These are phyloP conservation scores for Cuniculus paca DNA, from an alignment of 2,797 vertebrate genomes.

Conservation along the genomic window DNA sequence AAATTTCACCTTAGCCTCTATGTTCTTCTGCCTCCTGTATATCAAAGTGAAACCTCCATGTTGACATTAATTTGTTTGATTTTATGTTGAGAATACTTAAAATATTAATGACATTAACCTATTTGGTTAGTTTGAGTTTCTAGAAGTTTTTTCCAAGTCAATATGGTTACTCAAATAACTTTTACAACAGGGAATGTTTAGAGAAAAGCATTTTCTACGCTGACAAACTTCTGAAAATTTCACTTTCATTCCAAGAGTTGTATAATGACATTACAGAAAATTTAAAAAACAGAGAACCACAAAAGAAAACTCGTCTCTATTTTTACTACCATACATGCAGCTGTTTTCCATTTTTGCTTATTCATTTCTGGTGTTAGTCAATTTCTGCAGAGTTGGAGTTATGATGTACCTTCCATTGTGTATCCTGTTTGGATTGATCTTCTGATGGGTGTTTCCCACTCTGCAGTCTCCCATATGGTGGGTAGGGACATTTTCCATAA, in stretches of 20 bases:
- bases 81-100: not conserved
- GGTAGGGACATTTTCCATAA: not conserved
- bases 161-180: not conserved
- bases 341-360: not conserved
- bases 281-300: not conserved
- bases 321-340: not conserved
- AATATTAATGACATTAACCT: conserved; percentile 20
- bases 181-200: not conserved
- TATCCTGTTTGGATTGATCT: not conserved
- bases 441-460: not conserved
- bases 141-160: conserved; percentile 27
- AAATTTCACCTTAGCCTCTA: not conserved
- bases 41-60: not conserved
- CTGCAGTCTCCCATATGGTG: not conserved
- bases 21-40: not conserved
- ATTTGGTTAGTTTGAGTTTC: not conserved
- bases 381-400: conserved; percentile 46
- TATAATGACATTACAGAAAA: not conserved
- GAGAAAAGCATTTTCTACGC: not conserved
- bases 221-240: not conserved
- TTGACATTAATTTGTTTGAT: not conserved
- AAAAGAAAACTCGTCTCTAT: not conserved
- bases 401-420: not conserved
- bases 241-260: not conserved
- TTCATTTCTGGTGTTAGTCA: conserved; percentile 1